Conservation (phyloP, 2,113 vertebrate genomes). For the Otocyon megalotis region DNA sequence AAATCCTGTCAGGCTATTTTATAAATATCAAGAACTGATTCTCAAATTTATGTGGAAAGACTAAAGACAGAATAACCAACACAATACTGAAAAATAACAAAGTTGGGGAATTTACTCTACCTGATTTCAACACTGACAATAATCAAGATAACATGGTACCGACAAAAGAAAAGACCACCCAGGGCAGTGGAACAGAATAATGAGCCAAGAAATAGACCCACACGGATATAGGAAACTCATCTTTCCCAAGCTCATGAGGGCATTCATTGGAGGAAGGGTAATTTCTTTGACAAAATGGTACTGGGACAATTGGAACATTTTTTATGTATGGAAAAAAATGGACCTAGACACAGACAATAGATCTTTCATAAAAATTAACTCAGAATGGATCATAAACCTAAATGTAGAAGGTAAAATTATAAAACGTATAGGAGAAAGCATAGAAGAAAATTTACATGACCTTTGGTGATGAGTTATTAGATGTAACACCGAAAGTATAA, state of each 20-base stretch:
- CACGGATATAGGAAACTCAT: background rate
- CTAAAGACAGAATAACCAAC: background rate
- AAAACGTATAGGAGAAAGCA: background rate
- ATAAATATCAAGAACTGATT: background rate
- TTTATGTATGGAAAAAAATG: background rate
- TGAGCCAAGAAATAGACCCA: too few relatives aligned
- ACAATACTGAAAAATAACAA: background rate
- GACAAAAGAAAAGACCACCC: background rate
- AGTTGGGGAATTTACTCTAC: background rate
- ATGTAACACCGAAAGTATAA: background rate
- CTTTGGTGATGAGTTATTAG: slow-evolving; percentile 20
- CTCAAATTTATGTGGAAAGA: background rate
- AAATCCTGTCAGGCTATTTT: slow-evolving; percentile 15
- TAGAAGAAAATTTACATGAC: slow-evolving; percentile 7
- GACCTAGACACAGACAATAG: background rate
- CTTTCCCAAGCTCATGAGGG: background rate
- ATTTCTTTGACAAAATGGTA: background rate
- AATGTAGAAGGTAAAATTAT: slow-evolving; percentile 13
- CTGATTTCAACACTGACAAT: background rate
- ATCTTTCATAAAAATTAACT: slow-evolving; percentile 32
- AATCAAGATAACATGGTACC: background rate
- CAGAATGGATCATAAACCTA: background rate
- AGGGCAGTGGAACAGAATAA: background rate
- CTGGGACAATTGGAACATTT: background rate
- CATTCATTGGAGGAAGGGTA: background rate